Conservation (phyloP, 2,797 vertebrate genomes). For the Acanthornis magna region DNA sequence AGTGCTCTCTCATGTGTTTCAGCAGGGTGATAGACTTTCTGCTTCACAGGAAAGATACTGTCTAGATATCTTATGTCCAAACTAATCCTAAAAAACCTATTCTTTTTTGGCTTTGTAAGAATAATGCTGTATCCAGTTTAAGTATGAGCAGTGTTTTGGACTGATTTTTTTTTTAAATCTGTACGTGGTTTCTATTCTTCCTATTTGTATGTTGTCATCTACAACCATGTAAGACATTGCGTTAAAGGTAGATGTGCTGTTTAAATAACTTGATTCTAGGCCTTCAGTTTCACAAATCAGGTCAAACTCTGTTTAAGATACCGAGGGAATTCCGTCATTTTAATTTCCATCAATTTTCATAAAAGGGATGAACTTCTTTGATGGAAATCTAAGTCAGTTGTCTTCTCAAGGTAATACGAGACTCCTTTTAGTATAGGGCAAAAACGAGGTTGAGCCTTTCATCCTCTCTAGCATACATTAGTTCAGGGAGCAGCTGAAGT, state of each 20-base stretch:
- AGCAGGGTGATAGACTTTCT: background rate
- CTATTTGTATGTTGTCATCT: background rate
- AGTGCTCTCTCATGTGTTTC: background rate
- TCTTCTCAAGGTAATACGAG: conserved; percentile 14
- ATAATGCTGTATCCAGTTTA: background rate
- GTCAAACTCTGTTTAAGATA: background rate
- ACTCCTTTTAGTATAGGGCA: background rate
- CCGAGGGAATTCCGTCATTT: background rate
- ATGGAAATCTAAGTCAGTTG: conserved; percentile 3
- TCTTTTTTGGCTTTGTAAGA: background rate
- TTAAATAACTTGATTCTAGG: background rate
- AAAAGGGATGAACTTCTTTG: background rate
- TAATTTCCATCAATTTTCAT: background rate
- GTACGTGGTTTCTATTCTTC: background rate
- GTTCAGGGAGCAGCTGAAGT: conserved; percentile 35
- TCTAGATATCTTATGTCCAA: background rate
- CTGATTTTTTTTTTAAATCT: background rate
- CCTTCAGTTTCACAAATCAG: background rate
- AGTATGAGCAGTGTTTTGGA: background rate
- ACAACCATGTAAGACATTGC: background rate
- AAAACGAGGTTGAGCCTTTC: conserved; percentile 1
- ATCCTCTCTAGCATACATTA: conserved; percentile 29
- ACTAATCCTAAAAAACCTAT: background rate
- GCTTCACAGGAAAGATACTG: background rate
- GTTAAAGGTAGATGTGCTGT: background rate